Conservation (phyloP, 2,113 vertebrate species). For the Campylomormyrus numenius region DNA sequence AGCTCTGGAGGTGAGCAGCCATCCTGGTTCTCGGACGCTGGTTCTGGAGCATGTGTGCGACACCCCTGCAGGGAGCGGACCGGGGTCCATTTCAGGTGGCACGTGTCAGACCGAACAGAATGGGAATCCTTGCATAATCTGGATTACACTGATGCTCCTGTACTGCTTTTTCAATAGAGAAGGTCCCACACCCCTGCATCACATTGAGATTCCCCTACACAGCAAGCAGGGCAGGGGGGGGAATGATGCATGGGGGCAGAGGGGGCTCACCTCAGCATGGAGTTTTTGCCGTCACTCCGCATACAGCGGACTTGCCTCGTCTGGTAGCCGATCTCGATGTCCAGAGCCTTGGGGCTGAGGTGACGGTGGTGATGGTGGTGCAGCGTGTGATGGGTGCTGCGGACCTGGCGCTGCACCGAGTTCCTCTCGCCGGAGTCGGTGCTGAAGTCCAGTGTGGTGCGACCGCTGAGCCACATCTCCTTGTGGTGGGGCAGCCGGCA, state of each 20-base stretch:
- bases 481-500: conserved; percentile 56
- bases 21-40: background rate
- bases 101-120: background rate
- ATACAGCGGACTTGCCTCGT: conserved; percentile 66
- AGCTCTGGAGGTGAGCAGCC: background rate
- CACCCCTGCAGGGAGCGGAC: background rate
- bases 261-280: conserved; percentile 59
- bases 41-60: background rate
- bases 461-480: conserved; percentile 39
- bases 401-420: conserved; percentile 25
- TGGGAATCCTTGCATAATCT: background rate
- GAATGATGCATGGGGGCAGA: background rate
- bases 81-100: background rate
- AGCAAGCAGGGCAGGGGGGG: background rate
- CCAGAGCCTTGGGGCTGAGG: conserved; percentile 33
- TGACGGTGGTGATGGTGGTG: conserved; percentile 15
- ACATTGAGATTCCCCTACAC: background rate
- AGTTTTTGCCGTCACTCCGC: conserved; percentile 65
- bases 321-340: conserved; percentile 66
- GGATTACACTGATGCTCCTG: background rate
- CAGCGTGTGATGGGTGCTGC: conserved; percentile 33
- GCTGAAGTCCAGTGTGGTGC: conserved; percentile 54
- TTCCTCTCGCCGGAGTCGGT: conserved; percentile 52
- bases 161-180: no score
- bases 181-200: background rate